Base-by-base conservation (phyloP, 2,888 invertebrate species). In the Apamea sordens region DNA sequence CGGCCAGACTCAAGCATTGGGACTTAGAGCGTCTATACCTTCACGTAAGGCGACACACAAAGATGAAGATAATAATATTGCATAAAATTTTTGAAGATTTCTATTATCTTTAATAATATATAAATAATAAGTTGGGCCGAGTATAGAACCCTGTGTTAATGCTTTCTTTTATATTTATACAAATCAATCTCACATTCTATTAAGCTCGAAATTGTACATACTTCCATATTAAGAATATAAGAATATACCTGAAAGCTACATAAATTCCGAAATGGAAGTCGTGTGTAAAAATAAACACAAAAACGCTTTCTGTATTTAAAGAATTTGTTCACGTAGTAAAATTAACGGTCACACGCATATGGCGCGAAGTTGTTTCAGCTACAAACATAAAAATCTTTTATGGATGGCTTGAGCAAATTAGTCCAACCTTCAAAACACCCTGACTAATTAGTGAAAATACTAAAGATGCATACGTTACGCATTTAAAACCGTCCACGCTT, bases 401-500 rank as follows among this genome's bases (percentile, higher is more conserved):
- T 85, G 76, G 73, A 28, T 79, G 76, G 69, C 70, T 79, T 78
- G 65, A 72, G 73, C 76, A 81, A 82, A 89, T 89, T 82, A 69
- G 50, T 82, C 41, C 64, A 77, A 76, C 75, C 73, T 77, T 82
- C 61, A 72, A 80, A 88, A 81, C 77, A 72, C 70, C 75, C 69
- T 73, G 71, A 73, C 89, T 85, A 89, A 90, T 89, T 90, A 81
- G 76, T 79, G 63, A 79, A 84, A 84, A 87, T 77, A 71, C 76
- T 80, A 75, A 77, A 83, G 73, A 82, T 75, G 79, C 74, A 81
- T 79, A 82, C 47, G 78, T 77, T 82, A 79, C 76, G 76, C 72
- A 63, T 79, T 69, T 85, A 41, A 77, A 85, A 76, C 50, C 56
- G 59, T 77, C 53, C 32, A 82, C 69, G 77, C 61, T 73, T 77